Conservation (phyloP, 2,113 vertebrate species). For the Gnathonemus echidnorhynchus region DNA sequence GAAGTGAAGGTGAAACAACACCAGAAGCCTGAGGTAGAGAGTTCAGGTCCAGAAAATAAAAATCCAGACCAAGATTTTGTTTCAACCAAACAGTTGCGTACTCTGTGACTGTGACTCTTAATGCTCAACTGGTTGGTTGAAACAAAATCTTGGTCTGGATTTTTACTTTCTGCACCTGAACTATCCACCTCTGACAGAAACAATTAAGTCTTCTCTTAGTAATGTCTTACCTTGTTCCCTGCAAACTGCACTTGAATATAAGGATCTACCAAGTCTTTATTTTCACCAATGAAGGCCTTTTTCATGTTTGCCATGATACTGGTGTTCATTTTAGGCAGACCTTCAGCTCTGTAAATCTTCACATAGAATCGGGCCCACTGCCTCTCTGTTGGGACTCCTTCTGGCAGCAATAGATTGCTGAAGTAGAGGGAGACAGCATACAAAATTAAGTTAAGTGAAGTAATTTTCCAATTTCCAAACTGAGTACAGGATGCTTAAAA, state of each 20-base stretch:
- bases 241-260: slow-evolving; percentile 89
- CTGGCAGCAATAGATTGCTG: slow-evolving; percentile 87
- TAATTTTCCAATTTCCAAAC: background rate
- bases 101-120: too few species aligned
- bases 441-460: background rate
- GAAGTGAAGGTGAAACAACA: background rate
- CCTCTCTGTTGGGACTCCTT: slow-evolving; percentile 82
- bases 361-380: slow-evolving; percentile 95
- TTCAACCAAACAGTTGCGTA: background rate
- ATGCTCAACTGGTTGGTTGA: background rate
- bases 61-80: background rate
- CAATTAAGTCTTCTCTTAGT: background rate
- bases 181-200: background rate
- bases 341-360: slow-evolving; percentile 88
- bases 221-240: slow-evolving; percentile 79
- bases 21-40: background rate
- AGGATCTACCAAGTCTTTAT: slow-evolving; percentile 96
- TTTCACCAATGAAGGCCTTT: slow-evolving; percentile 94
- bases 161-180: background rate
- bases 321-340: slow-evolving; percentile 92
- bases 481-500: background rate
- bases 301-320: slow-evolving; percentile 98
- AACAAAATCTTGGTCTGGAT: background rate
- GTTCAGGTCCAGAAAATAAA: background rate
- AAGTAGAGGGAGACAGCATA: background rate